Evolutionary conservation across 1,140 invertebrate species (phyloP).

Genomic region (Alviniconcha marisindica): DNA sequence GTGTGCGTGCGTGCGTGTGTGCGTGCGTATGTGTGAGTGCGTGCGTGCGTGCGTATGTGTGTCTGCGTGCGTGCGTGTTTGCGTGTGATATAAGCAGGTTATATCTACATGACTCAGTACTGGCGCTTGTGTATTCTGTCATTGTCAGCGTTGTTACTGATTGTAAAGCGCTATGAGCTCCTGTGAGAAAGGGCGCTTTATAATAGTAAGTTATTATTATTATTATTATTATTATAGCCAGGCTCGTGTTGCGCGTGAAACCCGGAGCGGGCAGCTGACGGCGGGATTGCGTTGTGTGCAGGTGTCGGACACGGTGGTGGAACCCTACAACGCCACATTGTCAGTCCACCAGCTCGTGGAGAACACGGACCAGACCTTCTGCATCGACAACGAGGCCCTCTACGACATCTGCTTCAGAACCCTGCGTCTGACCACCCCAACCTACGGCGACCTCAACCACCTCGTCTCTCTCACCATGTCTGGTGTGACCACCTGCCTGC

Average conservation of each 20-base stretch:
- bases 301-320: conserved; percentile 80
- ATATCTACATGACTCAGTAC: not conserved
- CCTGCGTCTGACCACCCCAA: conserved; percentile 85
- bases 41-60: too few relatives aligned
- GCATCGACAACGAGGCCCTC: conserved; percentile 87
- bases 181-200: not conserved
- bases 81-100: not conserved
- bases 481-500: conserved; percentile 88
- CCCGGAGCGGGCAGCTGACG: too few relatives aligned
- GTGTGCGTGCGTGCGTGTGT: too few relatives aligned
- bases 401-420: conserved; percentile 96
- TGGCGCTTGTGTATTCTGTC: not conserved
- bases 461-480: conserved; percentile 86
- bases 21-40: too few relatives aligned
- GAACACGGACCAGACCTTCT: conserved; percentile 83
- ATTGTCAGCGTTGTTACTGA: not conserved
- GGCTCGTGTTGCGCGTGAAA: not conserved
- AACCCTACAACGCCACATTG: conserved; percentile 81
- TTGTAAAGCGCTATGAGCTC: too few relatives aligned
- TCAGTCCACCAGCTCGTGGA: conserved; percentile 88
- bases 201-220: not conserved
- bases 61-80: too few relatives aligned
- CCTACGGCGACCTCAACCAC: conserved; percentile 79
- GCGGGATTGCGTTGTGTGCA: conserved; percentile 81
- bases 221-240: not conserved